phyloP scores from a whole-genome alignment of 1,140 invertebrate species.

The Rhynchophorus ferrugineus region DNA sequence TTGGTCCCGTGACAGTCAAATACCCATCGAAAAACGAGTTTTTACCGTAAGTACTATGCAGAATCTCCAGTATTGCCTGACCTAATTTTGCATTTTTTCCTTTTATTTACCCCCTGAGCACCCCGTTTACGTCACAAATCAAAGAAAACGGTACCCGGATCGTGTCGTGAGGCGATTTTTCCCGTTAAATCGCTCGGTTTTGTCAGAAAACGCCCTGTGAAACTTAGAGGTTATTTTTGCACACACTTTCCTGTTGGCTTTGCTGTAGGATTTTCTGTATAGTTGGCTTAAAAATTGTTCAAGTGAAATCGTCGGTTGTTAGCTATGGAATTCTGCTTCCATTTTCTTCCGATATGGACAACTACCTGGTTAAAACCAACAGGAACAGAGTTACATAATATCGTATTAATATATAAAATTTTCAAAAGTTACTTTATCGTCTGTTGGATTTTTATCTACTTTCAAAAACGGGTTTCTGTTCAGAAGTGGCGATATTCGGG shows the following conservation, averaged over 20 bases:
- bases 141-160: background rate
- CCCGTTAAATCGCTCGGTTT: background rate
- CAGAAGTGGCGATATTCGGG: no score
- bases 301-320: background rate
- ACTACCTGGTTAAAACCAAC: background rate
- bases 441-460: no score
- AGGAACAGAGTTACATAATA: no score
- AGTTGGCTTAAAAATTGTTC: background rate
- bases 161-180: background rate
- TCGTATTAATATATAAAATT: no score
- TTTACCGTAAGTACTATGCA: conserved; percentile 14
- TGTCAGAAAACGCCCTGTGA: conserved; percentile 6
- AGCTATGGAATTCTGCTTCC: conserved; percentile 1
- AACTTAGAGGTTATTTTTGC: conserved; percentile 24
- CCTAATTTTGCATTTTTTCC: conserved; percentile 17
- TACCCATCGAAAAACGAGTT: conserved; percentile 3
- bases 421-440: no score
- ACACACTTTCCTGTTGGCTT: conserved; percentile 6
- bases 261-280: background rate
- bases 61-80: conserved; percentile 13
- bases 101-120: background rate
- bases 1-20: conserved; percentile 9
- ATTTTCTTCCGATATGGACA: background rate
- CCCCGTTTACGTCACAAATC: background rate
- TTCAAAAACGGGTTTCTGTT: no score